Evolutionary conservation across 2,797 vertebrate species (phyloP).

Genomic region (Peromyscus eremicus): DNA sequence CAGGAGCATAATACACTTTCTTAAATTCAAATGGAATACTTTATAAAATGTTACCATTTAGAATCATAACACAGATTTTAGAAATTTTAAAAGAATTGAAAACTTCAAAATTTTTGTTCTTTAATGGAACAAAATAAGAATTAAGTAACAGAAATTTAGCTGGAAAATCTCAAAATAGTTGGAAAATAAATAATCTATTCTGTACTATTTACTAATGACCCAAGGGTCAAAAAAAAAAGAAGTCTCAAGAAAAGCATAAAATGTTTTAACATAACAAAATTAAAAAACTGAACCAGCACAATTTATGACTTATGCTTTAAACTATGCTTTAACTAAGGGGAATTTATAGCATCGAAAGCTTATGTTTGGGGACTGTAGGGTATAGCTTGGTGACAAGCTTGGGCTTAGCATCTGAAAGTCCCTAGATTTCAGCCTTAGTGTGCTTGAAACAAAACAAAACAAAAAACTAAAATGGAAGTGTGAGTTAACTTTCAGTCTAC

Average conservation of each 20-base stretch:
- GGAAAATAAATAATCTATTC: background rate
- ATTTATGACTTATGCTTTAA: background rate
- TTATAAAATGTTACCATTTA: background rate
- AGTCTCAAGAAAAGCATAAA: constrained; percentile 34
- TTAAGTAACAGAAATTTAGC: background rate
- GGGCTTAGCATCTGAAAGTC: background rate
- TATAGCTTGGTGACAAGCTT: no score
- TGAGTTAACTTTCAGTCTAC: background rate
- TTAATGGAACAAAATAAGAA: constrained; percentile 24
- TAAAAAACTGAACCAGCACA: constrained; percentile 22
- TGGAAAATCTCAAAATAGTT: background rate
- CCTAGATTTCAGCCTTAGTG: background rate
- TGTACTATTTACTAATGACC: constrained; percentile 24
- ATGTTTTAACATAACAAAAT: constrained; percentile 30
- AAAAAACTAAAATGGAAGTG: background rate
- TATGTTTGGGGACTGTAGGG: background rate
- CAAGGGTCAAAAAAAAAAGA: background rate
- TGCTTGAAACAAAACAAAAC: background rate
- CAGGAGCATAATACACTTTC: background rate
- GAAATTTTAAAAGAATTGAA: background rate
- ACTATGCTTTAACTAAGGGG: background rate
- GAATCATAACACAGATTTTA: background rate
- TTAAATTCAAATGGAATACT: background rate
- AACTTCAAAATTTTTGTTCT: constrained; percentile 36
- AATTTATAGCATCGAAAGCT: background rate